Base-by-base conservation (phyloP, 2,113 vertebrate genomes). In the Hippocampus abdominalis region DNA sequence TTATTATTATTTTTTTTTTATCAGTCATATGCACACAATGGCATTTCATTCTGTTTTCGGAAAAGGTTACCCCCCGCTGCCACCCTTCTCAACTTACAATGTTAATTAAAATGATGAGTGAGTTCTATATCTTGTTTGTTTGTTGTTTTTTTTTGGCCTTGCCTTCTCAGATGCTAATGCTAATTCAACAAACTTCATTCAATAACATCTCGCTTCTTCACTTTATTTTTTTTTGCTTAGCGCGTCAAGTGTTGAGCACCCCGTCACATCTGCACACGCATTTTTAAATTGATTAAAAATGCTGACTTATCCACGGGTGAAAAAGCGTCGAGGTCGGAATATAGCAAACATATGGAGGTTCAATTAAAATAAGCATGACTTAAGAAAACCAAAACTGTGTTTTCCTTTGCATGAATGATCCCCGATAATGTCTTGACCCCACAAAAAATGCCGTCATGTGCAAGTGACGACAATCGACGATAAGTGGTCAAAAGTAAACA, bases 71-170 rank as follows among this genome's bases (percentile, higher is more conserved):
- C 12, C 66, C 42, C 12, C 42, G 29, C 21, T 56, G 51, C 32
- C 64, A 64, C 73, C 79, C 69, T 75, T 69, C 66, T 65, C 80
- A 82, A 86, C 80, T 81, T 86, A 80, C 74, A 80, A 57, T 77
- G 73, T 87, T 90, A 90, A 93, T 91, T 92, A 88, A 89, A 89
- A 86, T 87, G 86, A 91, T 87, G 87, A 87, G 78, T 81, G 78
- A 88, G 82, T 69, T 87, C 70, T 64, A 86, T 62, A 87, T 82
- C 71, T 57, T 77, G 64, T 72, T 77, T 83, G 77, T 68, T 56
- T 68, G 29, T 29, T 29, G 29, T 60, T 64, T 25, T 10, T 18
- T 23, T n/a, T 48, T 71, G 53, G 64, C 81, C 78, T 72, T 79
- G 62, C 80, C 42, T 77, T 90, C 81, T 77, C 71, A 82, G 74